These are phyloP conservation scores for Volucella inflata DNA, from an alignment of 2,888 invertebrate species.

Conservation along the genomic window DNA sequence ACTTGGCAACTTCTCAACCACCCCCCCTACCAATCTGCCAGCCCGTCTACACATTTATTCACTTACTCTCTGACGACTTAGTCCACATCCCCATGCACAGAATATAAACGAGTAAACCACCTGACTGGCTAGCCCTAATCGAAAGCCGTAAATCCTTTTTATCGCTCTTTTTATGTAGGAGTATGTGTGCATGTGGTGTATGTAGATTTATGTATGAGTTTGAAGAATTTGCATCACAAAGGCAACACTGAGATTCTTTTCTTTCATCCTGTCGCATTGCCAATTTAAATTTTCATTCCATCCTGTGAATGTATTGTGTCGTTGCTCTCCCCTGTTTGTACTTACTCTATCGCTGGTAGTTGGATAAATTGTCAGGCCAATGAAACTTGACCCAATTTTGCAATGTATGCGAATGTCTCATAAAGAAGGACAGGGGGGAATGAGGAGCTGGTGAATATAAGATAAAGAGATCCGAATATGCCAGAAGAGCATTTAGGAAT, in stretches of 20 bases:
- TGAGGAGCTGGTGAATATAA: no score
- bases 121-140: constrained; percentile 41
- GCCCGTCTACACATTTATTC: not conserved
- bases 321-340: constrained; percentile 1
- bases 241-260: no score
- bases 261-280: not conserved
- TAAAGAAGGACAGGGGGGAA: not conserved
- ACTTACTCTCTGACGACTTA: constrained; percentile 7
- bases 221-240: no score
- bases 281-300: constrained; percentile 55
- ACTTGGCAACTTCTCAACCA: not conserved
- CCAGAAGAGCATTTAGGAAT: constrained; percentile 17
- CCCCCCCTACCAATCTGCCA: constrained; percentile 1
- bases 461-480: no score
- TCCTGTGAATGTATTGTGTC: constrained; percentile 12
- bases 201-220: not conserved
- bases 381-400: constrained; percentile 72
- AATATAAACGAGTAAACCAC: not conserved
- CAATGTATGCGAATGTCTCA: not conserved
- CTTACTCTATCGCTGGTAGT: not conserved
- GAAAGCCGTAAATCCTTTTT: constrained; percentile 67
- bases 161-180: constrained; percentile 20
- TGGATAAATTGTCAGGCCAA: constrained; percentile 47
- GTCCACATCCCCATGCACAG: not conserved
- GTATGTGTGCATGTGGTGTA: constrained; percentile 20